These are phyloP conservation scores for Druceiella hillmani DNA, from an alignment of 2,888 invertebrate species.

Conservation along the genomic window DNA sequence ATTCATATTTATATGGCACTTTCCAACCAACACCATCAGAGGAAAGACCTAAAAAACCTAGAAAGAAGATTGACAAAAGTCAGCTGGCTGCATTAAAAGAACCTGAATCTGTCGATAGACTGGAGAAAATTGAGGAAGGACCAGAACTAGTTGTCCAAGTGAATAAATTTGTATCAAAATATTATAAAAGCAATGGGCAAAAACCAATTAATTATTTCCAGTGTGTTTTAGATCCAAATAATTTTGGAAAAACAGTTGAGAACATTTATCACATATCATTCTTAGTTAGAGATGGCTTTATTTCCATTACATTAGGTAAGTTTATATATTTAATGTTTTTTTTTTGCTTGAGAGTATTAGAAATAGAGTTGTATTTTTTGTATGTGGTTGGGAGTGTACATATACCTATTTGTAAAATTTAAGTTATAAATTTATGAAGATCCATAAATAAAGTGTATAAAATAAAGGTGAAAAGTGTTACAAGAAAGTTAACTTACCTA, in stretches of 20 bases:
- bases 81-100: conserved; percentile 38
- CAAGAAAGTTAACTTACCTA: too few species aligned
- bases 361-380: too few species aligned
- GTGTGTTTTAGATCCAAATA: conserved; percentile 52
- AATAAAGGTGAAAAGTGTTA: too few species aligned
- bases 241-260: conserved; percentile 57
- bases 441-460: too few species aligned
- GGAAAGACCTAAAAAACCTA: conserved; percentile 25
- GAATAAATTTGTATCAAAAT: conserved; percentile 38
- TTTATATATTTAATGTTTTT: conserved; percentile 5
- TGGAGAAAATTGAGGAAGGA: conserved; percentile 50
- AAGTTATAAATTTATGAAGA: too few species aligned
- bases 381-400: too few species aligned
- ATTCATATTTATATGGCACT: conserved; percentile 41
- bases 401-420: too few species aligned
- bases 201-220: conserved; percentile 53
- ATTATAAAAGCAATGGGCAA: conserved; percentile 33
- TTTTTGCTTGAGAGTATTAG: too few species aligned
- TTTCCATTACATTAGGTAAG: conserved; percentile 46
- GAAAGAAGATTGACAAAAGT: conserved; percentile 27
- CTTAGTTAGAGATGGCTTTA: conserved; percentile 51
- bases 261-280: conserved; percentile 62
- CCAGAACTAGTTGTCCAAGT: conserved; percentile 52
- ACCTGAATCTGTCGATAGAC: conserved; percentile 46
- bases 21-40: conserved; percentile 37